Percentiles rank a stretch among this genome's conserved stretches.
Conservation (phyloP, 2,888 invertebrate species). For the Thumatha senex region DNA sequence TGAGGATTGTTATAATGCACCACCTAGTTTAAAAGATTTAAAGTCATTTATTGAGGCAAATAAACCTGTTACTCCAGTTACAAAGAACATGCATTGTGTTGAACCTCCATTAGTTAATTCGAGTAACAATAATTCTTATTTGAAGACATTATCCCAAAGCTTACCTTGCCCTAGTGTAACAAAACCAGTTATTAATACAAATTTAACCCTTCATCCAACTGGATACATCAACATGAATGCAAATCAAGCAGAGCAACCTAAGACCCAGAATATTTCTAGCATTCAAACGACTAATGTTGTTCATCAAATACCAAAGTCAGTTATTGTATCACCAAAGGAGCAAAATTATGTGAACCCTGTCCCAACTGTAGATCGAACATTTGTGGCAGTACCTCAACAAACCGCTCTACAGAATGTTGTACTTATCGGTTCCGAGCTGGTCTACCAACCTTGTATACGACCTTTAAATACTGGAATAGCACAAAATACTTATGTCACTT, state of each 20-base stretch:
- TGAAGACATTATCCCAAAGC: not conserved
- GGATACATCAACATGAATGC: constrained; percentile 1
- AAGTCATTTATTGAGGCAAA: constrained; percentile 22
- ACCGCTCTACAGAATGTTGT: constrained; percentile 52
- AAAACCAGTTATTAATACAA: not conserved
- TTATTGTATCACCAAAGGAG: constrained; percentile 12
- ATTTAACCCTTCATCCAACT: not conserved
- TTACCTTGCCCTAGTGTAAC: not conserved
- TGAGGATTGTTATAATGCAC: constrained; percentile 50
- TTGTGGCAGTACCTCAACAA: constrained; percentile 41
- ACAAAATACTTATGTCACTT: constrained; percentile 42
- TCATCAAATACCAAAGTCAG: constrained; percentile 22
- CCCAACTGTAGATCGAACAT: constrained; percentile 29
- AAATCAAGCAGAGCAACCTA: constrained; percentile 2
- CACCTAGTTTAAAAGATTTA: constrained; percentile 31
- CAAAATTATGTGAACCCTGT: constrained; percentile 11
- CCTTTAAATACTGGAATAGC: constrained; percentile 27
- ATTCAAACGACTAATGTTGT: not conserved
- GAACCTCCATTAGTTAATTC: not conserved
- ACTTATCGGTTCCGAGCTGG: constrained; percentile 51
- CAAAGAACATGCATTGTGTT: constrained; percentile 10
- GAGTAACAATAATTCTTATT: not conserved
- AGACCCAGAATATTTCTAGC: constrained; percentile 2
- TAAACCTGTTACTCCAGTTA: constrained; percentile 12
- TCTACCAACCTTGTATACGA: constrained; percentile 53